A percentile compares a stretch with the other conserved stretches of the same genome.
Evolutionary conservation across 1,140 invertebrate species (phyloP).

Genomic region (Hermetia illucens): DNA sequence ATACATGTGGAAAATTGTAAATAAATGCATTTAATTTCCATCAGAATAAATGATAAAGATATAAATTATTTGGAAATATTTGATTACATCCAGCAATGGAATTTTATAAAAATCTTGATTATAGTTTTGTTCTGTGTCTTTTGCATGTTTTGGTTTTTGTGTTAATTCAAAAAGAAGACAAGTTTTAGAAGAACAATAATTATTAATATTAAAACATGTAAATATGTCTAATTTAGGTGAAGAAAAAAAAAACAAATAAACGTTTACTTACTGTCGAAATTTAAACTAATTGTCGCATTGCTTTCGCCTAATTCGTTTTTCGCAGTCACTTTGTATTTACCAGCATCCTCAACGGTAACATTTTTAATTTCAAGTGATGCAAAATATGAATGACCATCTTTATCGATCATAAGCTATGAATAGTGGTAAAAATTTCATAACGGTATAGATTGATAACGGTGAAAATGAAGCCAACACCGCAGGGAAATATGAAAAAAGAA

Average conservation of each 20-base stretch:
- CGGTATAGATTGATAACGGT: too few species aligned
- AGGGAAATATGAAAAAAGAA: neutral
- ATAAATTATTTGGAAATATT: too few species aligned
- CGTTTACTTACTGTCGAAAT: conserved; percentile 93
- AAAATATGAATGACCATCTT: conserved; percentile 87
- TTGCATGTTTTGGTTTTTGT: neutral
- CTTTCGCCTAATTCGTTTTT: conserved; percentile 94
- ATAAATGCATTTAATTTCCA: too few species aligned
- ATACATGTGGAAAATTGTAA: too few species aligned
- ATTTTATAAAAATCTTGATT: too few species aligned
- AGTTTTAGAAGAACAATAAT: neutral
- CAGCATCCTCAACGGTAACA: conserved; percentile 91
- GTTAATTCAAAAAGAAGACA: neutral
- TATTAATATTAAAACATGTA: conserved; percentile 1
- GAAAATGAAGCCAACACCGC: neutral
- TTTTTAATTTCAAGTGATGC: conserved; percentile 83
- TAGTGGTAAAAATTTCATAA: conserved; percentile 15
- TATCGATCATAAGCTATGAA: conserved; percentile 70
- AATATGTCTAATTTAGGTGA: neutral
- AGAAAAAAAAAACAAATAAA: neutral
- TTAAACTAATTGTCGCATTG: conserved; percentile 89
- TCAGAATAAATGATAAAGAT: too few species aligned
- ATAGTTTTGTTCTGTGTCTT: neutral
- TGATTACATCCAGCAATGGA: too few species aligned
- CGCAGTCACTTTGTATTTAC: conserved; percentile 91